Evolutionary conservation across 1,140 invertebrate species (phyloP), one percentile per base, ranked within the genome.

Genomic region (Hormaphis cornu): DNA sequence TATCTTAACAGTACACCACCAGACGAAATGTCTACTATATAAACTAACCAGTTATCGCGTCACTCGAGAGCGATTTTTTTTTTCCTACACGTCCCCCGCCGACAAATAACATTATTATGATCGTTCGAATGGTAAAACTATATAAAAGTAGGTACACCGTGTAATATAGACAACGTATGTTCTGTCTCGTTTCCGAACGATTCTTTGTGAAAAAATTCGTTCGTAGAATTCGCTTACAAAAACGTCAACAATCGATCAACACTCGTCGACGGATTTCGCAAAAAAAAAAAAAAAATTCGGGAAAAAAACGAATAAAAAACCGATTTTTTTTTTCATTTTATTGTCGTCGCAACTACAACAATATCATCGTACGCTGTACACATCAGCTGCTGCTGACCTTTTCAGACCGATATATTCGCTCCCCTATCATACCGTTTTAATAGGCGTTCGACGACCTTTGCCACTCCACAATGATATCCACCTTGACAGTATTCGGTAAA

Each of bases 401-500:
- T n/a, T 66, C 44, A 66, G 28, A 66, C 61, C 61, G 35, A 66
- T 66, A 46, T 40, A 63, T 63, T 28, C 18, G 4, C 61, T 66
- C 61, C 46, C 61, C 61, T 48, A 48, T 50, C 61, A 66, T 66
- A 42, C 35, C 44, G 28, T 44, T 66, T 66, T 66, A 66, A 66
- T 66, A 66, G 61, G 44, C 44, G 44, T 66, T 46, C 58, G 37
- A 61, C 56, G 58, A 63, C 61, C 61, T 66, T 66, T 66, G 44
- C 40, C 42, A 66, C 61, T 66, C 61, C 28, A 66, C 61, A 30
- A 48, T 18, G 59, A 28, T 22, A 63, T 66, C n/a, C n/a, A 48
- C 61, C 61, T 66, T 50, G 61, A 66, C 61, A 66, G 61, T 50
- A 66, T 35, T 46, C 61, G 61, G 61, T 48, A 66, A 66, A 66